Base-by-base conservation (phyloP, 1,140 invertebrate genomes). In the Aphaenogaster ashmeadi region DNA sequence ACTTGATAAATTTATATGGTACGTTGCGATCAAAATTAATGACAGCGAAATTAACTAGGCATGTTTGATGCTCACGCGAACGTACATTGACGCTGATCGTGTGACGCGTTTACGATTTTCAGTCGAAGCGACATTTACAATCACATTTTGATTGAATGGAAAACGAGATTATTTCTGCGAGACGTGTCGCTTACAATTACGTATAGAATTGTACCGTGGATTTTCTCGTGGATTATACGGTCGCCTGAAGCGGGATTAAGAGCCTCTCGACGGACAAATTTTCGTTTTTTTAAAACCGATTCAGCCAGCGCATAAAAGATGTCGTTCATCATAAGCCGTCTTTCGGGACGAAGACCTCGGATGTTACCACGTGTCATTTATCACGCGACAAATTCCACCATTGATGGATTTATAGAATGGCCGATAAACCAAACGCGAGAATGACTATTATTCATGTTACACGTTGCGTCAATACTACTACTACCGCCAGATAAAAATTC, bases 351-450 rank as follows among this genome's bases (percentile, higher is more conserved):
- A 58, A 54, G 33, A 71, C 8, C 47, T 69, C 13, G 11, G 47
- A 21, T 15, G 47, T 81, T 56, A 58, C 52, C 2, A 27, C 27
- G 41, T 60, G 13, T 83, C 66, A 83, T 72, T 72, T 83, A 83
- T 83, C 41, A 72, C 11, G 18, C 33, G 60, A 47, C 6, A 47
- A 72, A 72, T 72, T 72, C 13, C 13, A 15, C 13, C 52, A 56
- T 66, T 38, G 77, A 50, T 38, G 50, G 9, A 58, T 71, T 58
- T 71, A n/a, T 52, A 21, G 44, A 83, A 71, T 36, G 36, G n/a
- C 13, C 66, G 38, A 71, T 64, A 56, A 50, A 41, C 36, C 21
- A 27, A 41, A 56, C 21, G 7, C 2, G n/a, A 9, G 27, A 56
- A 71, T 56, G 1, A 60, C 36, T 56, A 66, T 67, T 72, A 58